These are phyloP conservation scores for Nephila pilipes DNA, from an alignment of 1,140 invertebrate genomes.

Conservation along the genomic window DNA sequence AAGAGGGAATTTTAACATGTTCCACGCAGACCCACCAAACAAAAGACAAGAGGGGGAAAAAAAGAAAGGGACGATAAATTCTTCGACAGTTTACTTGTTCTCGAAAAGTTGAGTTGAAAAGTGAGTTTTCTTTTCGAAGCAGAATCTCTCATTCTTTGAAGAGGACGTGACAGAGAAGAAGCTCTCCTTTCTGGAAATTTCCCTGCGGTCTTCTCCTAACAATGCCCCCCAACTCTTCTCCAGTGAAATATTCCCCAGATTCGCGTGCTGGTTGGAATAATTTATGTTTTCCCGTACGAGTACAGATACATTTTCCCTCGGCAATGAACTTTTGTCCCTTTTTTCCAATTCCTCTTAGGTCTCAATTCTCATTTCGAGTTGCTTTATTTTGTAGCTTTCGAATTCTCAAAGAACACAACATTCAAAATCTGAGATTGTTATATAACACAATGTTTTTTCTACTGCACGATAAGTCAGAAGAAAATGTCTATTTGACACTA, in stretches of 20 bases:
- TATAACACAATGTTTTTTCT: too few relatives aligned
- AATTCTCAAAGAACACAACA: too few relatives aligned
- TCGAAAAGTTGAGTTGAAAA: not conserved
- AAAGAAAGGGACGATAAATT: not conserved
- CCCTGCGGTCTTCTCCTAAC: constrained; percentile 44
- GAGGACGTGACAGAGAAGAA: constrained; percentile 29
- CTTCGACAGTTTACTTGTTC: not conserved
- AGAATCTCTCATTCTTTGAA: not conserved
- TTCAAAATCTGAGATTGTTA: too few relatives aligned
- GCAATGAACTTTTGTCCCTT: not conserved
- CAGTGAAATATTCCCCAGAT: constrained; percentile 38
- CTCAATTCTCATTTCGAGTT: too few relatives aligned
- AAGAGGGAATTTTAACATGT: not conserved
- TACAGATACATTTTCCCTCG: constrained; percentile 4
- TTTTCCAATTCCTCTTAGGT: not conserved
- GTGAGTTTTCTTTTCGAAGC: constrained; percentile 33
- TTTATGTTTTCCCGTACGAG: not conserved
- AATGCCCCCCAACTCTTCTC: constrained; percentile 25
- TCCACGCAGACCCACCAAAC: too few relatives aligned
- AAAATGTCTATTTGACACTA: too few relatives aligned
- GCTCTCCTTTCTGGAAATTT: not conserved
- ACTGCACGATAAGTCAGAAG: too few relatives aligned
- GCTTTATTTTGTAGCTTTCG: too few relatives aligned
- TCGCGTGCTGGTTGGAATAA: constrained; percentile 6
- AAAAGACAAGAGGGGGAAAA: not conserved